Percentiles rank a stretch among this genome's conserved stretches.
Conservation (phyloP, 2,113 vertebrate genomes). For the Saccopteryx bilineata region DNA sequence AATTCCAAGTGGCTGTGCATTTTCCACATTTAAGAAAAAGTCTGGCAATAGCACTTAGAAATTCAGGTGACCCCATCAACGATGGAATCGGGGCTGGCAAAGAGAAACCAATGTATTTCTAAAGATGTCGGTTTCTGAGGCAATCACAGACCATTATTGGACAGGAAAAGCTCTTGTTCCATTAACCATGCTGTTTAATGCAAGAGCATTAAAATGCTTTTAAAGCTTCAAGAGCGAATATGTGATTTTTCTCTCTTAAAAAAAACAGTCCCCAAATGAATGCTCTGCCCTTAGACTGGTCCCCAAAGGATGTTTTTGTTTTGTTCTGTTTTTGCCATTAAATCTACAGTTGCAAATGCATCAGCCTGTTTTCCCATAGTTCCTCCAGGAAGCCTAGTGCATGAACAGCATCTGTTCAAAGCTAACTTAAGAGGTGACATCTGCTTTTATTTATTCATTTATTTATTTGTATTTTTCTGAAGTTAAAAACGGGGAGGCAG, state of each 20-base stretch:
- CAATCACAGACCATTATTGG: neutral
- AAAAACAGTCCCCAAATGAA: neutral
- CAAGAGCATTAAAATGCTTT: constrained; percentile 53
- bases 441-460: neutral
- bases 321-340: constrained; percentile 24
- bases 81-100: neutral
- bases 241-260: neutral
- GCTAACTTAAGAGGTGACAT: neutral
- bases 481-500: no score
- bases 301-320: neutral
- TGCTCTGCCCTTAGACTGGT: neutral
- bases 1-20: neutral
- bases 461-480: no score
- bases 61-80: neutral
- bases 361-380: neutral
- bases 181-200: neutral
- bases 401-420: neutral
- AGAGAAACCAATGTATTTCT: neutral
- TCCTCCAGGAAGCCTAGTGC: neutral
- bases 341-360: neutral
- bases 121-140: neutral
- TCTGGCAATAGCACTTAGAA: neutral
- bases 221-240: neutral
- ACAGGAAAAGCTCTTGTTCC: neutral
- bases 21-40: neutral